phyloP scores from a whole-genome alignment of 92 coral and sea anemone species.

The Anthopleura xanthogrammica region DNA sequence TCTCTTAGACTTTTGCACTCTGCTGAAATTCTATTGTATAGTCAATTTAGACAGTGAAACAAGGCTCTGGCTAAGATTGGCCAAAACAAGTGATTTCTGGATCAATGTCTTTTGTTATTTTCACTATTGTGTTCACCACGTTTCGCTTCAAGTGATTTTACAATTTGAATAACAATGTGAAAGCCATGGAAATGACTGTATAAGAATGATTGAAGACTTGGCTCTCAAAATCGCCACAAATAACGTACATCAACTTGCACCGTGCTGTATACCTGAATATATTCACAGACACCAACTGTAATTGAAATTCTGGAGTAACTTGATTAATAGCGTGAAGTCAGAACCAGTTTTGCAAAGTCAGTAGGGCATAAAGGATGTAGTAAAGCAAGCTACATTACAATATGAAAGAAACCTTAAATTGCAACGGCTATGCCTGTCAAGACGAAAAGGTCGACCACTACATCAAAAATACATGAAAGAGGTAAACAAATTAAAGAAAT shows the following conservation, averaged over 20 bases:
- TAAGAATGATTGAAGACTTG: background rate
- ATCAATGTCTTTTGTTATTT: background rate
- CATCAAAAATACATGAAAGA: background rate
- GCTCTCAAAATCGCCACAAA: background rate
- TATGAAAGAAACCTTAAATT: background rate
- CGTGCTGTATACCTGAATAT: background rate
- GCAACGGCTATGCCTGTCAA: background rate
- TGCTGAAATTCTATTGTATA: background rate
- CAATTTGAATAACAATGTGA: slow-evolving; percentile 29
- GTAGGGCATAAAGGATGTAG: background rate
- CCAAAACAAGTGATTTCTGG: slow-evolving; percentile 15
- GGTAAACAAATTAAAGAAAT: background rate
- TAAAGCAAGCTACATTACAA: background rate
- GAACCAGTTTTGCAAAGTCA: background rate
- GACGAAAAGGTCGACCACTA: background rate
- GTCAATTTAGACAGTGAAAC: background rate
- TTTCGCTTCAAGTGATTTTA: slow-evolving; percentile 13
- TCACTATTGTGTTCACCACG: slow-evolving; percentile 24
- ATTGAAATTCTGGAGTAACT: background rate
- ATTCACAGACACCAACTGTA: background rate
- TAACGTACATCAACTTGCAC: background rate
- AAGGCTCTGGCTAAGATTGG: background rate
- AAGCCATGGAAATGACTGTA: slow-evolving; percentile 17
- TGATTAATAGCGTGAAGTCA: background rate
- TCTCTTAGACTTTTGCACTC: background rate